phyloP scores from a whole-genome alignment of 2,888 invertebrate species.

The Pterobdella sp. region DNA sequence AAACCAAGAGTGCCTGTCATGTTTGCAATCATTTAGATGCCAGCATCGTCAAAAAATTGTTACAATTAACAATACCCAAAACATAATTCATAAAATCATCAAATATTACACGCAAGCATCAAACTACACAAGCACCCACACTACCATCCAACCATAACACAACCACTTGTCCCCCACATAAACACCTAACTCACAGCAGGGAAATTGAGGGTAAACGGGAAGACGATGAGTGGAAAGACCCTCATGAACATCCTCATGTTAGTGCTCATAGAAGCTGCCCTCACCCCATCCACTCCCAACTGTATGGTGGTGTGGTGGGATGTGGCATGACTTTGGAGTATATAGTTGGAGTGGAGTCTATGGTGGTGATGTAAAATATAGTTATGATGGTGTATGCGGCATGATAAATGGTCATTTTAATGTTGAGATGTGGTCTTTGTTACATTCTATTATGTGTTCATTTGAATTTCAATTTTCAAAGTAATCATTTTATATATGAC shows the following conservation, averaged over 20 bases:
- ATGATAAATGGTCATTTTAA: not conserved
- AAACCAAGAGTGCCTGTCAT: slow-evolving; percentile 67
- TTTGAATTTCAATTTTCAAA: not conserved
- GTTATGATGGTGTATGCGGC: not conserved
- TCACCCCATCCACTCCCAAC: slow-evolving; percentile 66
- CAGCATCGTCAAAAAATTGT: no score
- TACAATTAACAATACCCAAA: no score
- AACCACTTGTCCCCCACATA: not conserved
- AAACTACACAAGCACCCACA: not conserved
- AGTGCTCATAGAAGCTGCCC: slow-evolving; percentile 50
- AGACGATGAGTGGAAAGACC: slow-evolving; percentile 67
- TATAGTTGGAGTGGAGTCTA: not conserved
- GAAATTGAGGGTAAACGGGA: slow-evolving; percentile 79
- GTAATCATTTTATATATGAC: not conserved
- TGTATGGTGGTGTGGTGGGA: slow-evolving; percentile 40
- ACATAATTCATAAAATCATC: no score
- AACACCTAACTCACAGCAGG: slow-evolving; percentile 59
- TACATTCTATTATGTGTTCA: not conserved
- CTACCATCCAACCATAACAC: not conserved
- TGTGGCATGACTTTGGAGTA: not conserved
- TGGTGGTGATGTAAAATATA: not conserved
- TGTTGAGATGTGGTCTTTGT: not conserved
- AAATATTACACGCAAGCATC: no score
- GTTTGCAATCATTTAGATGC: no score
- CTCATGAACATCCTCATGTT: slow-evolving; percentile 68